phyloP scores from a whole-genome alignment of 2,888 invertebrate genomes.

The Cabera pusaria region DNA sequence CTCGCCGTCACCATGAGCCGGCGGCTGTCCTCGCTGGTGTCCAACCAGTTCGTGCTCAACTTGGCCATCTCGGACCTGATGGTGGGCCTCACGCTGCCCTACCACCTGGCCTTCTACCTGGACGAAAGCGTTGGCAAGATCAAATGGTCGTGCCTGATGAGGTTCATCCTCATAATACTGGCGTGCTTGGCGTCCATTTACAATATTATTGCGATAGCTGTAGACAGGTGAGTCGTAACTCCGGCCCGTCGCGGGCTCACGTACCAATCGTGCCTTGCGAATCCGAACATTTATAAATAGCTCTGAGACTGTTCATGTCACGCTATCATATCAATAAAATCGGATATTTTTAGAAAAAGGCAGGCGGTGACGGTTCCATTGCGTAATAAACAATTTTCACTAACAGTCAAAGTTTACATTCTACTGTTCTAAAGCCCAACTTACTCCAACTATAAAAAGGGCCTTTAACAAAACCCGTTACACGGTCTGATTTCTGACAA shows the following conservation, averaged over 20 bases:
- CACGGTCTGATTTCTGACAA: too few species aligned
- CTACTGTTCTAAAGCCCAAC: too few species aligned
- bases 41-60: slow-evolving; percentile 91
- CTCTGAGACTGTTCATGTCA: slow-evolving; percentile 31
- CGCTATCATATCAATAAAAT: slow-evolving; percentile 30
- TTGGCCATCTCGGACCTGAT: slow-evolving; percentile 90
- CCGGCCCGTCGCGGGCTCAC: slow-evolving; percentile 22
- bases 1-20: slow-evolving; percentile 88
- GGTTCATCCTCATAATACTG: slow-evolving; percentile 89
- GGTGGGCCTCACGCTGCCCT: slow-evolving; percentile 90
- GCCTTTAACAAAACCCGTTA: too few species aligned
- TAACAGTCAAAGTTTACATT: too few species aligned
- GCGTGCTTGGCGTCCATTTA: slow-evolving; percentile 91
- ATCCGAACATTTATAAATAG: slow-evolving; percentile 30
- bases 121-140: slow-evolving; percentile 83
- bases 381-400: too few species aligned
- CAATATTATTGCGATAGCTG: slow-evolving; percentile 90
- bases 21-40: slow-evolving; percentile 86
- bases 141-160: slow-evolving; percentile 86
- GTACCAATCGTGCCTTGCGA: slow-evolving; percentile 25
- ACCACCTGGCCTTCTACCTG: slow-evolving; percentile 90
- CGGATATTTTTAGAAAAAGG: slow-evolving; percentile 8
- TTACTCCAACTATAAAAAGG: too few species aligned
- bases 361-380: slow-evolving; percentile 2
- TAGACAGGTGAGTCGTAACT: slow-evolving; percentile 82